Base-by-base conservation (phyloP, 2,797 vertebrate species). In the Takifugu rubripes region DNA sequence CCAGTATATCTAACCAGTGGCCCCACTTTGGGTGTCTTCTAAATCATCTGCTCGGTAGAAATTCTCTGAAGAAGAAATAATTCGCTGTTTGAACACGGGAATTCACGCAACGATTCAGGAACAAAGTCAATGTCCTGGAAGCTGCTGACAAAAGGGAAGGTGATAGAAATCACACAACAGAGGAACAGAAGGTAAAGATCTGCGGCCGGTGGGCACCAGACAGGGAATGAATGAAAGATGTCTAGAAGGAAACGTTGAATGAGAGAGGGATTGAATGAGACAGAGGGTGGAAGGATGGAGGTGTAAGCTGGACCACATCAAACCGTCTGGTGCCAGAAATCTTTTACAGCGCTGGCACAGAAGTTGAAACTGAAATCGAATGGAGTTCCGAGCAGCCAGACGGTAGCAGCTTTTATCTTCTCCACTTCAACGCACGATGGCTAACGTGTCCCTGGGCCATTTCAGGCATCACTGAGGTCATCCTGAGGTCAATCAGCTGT, bases 281-380 rank as follows among this genome's bases (percentile, higher is more conserved):
- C 31, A 54, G 56, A 67, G 53, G 61, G 78, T 49, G 21, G 46
- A 62, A 74, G 65, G 78, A 53, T 75, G 81, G 83, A 84, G 79
- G 82, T 80, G 85, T 74, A 62, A 61, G 77, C 77, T 81, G 68
- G 76, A 78, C 81, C 74, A 81, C 61, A 14, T 75, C 52, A 57
- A 82, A 67, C 61, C 59, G 11, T 58, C 62, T 59, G 40, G 66
- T 85, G 84, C 82, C 82, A 85, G 80, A 64, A 62, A 55, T 46
- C 55, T 54, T 72, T 67, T 66, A 59, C 55, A 44, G 70, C 16
- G 59, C 66, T 86, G 83, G 81, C 80, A 84, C 64, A 2, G 71
- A 66, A 44, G 70, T 21, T 77, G 61, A 68, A 63, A 56, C 72
- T 68, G 68, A 77, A 64, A 78, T 74, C 31, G 61, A 78, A 64